phyloP scores from a whole-genome alignment of 2,888 invertebrate species.

The Drymonia ruficornis region DNA sequence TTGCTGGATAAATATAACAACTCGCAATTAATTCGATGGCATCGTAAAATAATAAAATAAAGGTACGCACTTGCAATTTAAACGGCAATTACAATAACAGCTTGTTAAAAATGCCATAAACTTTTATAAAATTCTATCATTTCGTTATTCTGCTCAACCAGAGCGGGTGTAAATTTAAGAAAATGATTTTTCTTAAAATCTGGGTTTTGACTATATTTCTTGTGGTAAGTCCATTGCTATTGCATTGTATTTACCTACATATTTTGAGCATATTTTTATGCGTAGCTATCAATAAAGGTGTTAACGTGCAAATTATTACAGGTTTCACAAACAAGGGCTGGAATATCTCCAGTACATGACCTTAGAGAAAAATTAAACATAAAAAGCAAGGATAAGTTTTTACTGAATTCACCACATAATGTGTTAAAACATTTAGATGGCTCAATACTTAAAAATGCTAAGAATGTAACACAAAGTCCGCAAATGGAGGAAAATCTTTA shows the following conservation, averaged over 20 bases:
- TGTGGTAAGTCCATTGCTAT: slow-evolving; percentile 25
- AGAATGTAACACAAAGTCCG: slow-evolving; percentile 74
- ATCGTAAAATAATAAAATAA: slow-evolving; percentile 15
- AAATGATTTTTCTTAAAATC: slow-evolving; percentile 22
- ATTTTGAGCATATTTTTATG: not conserved
- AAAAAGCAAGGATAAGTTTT: slow-evolving; percentile 53
- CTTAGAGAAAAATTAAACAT: slow-evolving; percentile 55
- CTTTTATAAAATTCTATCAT: slow-evolving; percentile 1
- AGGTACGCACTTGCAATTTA: slow-evolving; percentile 6
- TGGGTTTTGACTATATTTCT: slow-evolving; percentile 27
- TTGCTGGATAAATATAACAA: slow-evolving; percentile 61
- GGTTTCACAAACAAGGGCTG: slow-evolving; percentile 51
- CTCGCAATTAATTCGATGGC: not conserved
- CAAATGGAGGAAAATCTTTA: slow-evolving; percentile 75
- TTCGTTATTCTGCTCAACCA: slow-evolving; percentile 14
- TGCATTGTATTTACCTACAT: not conserved
- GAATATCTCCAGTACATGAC: slow-evolving; percentile 76
- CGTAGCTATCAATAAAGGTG: not conserved
- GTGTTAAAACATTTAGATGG: slow-evolving; percentile 69
- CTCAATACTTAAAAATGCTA: slow-evolving; percentile 63
- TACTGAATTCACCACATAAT: slow-evolving; percentile 65
- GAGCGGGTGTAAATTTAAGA: slow-evolving; percentile 10
- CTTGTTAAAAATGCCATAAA: slow-evolving; percentile 19
- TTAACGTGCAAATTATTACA: slow-evolving; percentile 35
- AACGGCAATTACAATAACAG: slow-evolving; percentile 20